phyloP scores from a whole-genome alignment of 1,140 invertebrate genomes.

The Achatina immaculata region DNA sequence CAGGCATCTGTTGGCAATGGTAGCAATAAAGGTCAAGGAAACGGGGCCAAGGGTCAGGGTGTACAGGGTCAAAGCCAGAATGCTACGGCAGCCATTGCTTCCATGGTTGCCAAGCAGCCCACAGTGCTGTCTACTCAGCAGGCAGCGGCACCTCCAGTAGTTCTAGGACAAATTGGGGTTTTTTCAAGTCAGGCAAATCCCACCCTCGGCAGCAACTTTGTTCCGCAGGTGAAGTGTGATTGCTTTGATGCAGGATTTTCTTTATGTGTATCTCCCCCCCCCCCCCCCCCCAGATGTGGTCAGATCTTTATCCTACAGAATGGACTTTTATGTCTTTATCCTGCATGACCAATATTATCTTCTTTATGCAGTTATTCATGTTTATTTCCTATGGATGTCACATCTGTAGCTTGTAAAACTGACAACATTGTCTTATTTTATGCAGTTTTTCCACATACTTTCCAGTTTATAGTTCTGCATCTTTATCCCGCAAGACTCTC shows the following conservation, averaged over 20 bases:
- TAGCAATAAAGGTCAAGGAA: slow-evolving; percentile 40
- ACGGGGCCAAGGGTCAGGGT: slow-evolving; percentile 39
- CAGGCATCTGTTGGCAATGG: slow-evolving; percentile 27
- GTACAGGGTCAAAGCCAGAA: slow-evolving; percentile 33
- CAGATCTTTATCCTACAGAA: no score
- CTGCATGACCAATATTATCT: no score
- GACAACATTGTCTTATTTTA: no score
- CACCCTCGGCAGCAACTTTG: slow-evolving; percentile 39
- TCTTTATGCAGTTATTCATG: no score
- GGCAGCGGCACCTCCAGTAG: slow-evolving; percentile 48
- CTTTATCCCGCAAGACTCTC: no score
- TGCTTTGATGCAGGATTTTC: not conserved
- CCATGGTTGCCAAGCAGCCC: slow-evolving; percentile 59
- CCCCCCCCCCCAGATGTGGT: no score
- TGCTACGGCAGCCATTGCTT: slow-evolving; percentile 33
- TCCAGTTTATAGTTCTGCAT: no score
- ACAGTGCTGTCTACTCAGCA: slow-evolving; percentile 56
- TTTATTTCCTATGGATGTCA: no score
- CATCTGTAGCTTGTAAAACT: no score
- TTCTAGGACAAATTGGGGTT: slow-evolving; percentile 58
- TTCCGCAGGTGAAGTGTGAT: slow-evolving; percentile 44
- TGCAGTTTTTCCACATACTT: no score
- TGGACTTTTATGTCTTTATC: no score
- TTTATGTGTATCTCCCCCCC: no score
- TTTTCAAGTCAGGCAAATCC: slow-evolving; percentile 45